Conservation (phyloP, 2,797 vertebrate species). For the Sylvilagus floridanus region DNA sequence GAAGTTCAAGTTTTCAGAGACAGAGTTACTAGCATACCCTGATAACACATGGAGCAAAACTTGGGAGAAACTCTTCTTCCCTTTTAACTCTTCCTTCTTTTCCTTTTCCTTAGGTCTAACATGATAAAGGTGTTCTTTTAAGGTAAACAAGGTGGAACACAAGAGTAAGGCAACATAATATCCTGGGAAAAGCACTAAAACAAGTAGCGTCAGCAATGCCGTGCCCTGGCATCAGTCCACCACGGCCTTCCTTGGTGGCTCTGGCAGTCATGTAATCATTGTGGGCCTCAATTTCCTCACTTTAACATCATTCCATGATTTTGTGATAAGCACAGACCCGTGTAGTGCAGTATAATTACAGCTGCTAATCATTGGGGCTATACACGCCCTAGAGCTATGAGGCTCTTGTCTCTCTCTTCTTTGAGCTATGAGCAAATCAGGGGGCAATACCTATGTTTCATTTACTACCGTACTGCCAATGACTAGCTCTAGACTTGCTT, state of each 20-base stretch:
- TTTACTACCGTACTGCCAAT: not conserved
- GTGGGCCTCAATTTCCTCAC: not conserved
- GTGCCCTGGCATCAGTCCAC: not conserved
- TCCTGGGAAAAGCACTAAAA: slow-evolving; percentile 3
- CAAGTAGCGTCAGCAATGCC: slow-evolving; percentile 10
- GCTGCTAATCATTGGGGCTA: not conserved
- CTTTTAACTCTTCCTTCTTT: no score
- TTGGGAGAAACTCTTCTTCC: not conserved
- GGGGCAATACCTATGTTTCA: not conserved
- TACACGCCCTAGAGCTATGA: not conserved
- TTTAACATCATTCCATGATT: not conserved
- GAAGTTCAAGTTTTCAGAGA: not conserved
- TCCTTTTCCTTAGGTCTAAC: not conserved
- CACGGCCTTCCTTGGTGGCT: not conserved
- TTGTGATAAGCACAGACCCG: not conserved
- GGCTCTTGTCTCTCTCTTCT: not conserved
- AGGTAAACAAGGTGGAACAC: slow-evolving; percentile 72
- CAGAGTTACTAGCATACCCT: not conserved
- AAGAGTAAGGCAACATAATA: slow-evolving; percentile 57
- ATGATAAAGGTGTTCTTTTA: slow-evolving; percentile 45
- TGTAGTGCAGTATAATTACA: not conserved
- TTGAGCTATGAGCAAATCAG: not conserved
- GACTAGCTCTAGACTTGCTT: not conserved
- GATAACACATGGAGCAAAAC: not conserved
- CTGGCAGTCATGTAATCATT: not conserved